Conservation (phyloP, 2,888 invertebrate genomes). For the Sthenelais limicola region DNA sequence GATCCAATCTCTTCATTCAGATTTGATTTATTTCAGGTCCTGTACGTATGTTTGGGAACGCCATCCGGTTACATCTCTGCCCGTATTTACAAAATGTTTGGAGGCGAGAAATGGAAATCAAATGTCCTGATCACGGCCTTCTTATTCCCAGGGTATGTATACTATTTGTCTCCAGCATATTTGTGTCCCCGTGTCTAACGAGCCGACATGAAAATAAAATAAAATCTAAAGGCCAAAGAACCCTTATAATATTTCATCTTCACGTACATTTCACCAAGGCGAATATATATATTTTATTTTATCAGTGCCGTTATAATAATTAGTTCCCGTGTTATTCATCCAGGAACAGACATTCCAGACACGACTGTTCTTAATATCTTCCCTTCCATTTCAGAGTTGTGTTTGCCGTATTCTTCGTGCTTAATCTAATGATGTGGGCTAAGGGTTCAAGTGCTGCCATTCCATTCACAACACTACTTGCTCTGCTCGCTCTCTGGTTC, state of each 20-base stretch:
- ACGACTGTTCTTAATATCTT: too few species aligned
- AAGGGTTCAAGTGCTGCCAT: conserved; percentile 97
- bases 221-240: too few species aligned
- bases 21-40: conserved; percentile 76
- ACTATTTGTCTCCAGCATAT: not conserved
- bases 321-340: too few species aligned
- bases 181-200: not conserved
- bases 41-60: conserved; percentile 96
- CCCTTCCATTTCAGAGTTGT: conserved; percentile 90
- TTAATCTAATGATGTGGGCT: conserved; percentile 97
- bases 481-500: conserved; percentile 95
- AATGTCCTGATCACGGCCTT: conserved; percentile 97
- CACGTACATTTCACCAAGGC: too few species aligned
- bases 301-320: too few species aligned
- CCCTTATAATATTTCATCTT: too few species aligned
- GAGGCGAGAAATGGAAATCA: conserved; percentile 98
- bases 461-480: conserved; percentile 95
- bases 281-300: too few species aligned
- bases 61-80: conserved; percentile 98
- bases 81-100: conserved; percentile 96
- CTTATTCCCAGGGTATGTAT: conserved; percentile 95
- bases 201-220: too few species aligned
- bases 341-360: too few species aligned
- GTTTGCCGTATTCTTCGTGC: conserved; percentile 95
- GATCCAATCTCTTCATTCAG: too few species aligned